Evolutionary conservation across 2,888 invertebrate species (phyloP), one percentile per base, ranked within the genome.

Genomic region (Unio pictorum): DNA sequence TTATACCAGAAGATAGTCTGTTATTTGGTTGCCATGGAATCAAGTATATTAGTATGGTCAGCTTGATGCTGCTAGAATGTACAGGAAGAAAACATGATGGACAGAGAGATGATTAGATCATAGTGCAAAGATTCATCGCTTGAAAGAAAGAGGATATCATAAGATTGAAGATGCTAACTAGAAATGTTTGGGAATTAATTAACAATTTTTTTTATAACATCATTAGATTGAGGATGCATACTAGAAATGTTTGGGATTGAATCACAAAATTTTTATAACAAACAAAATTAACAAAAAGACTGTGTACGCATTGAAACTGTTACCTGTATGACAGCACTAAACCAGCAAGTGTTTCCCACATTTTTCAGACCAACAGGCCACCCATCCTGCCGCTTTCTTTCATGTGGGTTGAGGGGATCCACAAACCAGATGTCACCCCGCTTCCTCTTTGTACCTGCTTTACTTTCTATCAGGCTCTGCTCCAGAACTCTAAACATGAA

Each of bases 341-440:
- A 91, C 91, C 91, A 91, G 81, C 91, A 91, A 0, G 91, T 91
- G 71, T 91, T 91, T 64, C 91, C 91, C 11, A 91, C 90, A 84
- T 91, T 91, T 79, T 91, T 91, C 65, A 91, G 82, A 2, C 91
- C 91, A 15, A 91, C 91, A 17, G 91, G 91, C 87, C 90, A 90
- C 60, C 82, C 82, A 3, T 85, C 86, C 54, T 81, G 78, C 20
- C 88, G 76, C 70, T 84, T 85, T 23, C 89, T 77, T 68, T 90
- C 90, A 71, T 89, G 86, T 1, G 91, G 91, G 78, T 91, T 91
- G 55, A 89, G 78, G 4, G 90, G 90, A 75, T 91, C 91, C 26
- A 89, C 87, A 79, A 88, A 88, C 89, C 90, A 90, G 17, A 90
- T 74, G 74, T 90, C 89, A 8, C 88, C 89, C 56, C 89, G 75